phyloP scores from a whole-genome alignment of 1,140 invertebrate genomes.

The Chrysomallon squamiferum region DNA sequence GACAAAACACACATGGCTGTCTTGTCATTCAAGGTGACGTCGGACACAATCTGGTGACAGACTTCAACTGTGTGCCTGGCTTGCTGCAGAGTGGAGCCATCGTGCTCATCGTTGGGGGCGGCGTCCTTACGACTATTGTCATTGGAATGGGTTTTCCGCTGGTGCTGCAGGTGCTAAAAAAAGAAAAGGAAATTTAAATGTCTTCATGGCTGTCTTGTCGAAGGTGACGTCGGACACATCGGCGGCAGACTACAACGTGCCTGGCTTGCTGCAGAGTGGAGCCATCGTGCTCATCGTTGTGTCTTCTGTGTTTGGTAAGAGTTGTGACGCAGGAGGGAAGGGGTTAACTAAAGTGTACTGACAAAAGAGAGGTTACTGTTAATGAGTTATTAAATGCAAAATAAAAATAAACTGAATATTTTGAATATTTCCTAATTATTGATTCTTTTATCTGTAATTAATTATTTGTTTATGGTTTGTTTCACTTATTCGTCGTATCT shows the following conservation, averaged over 20 bases:
- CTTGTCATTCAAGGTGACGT: slow-evolving; percentile 63
- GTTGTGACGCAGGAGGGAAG: not conserved
- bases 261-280: slow-evolving; percentile 32
- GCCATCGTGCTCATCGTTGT: slow-evolving; percentile 72
- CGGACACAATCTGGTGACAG: slow-evolving; percentile 61
- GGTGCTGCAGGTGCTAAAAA: no score
- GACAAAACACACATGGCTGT: no score
- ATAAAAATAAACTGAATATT: no score
- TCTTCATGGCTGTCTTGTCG: slow-evolving; percentile 72
- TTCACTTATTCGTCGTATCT: no score
- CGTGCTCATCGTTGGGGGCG: slow-evolving; percentile 77
- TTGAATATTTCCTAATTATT: no score
- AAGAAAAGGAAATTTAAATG: no score
- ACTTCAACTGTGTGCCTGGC: slow-evolving; percentile 11
- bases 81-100: slow-evolving; percentile 72
- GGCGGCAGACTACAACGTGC: slow-evolving; percentile 14
- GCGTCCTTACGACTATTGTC: slow-evolving; percentile 74
- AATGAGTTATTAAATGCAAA: not conserved
- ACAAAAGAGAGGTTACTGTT: slow-evolving; percentile 59
- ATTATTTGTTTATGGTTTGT: no score
- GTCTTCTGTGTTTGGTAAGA: slow-evolving; percentile 77
- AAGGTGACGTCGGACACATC: slow-evolving; percentile 69
- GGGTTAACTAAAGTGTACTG: slow-evolving; percentile 1
- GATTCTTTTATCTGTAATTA: no score
- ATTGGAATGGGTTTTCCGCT: slow-evolving; percentile 76